Conservation (phyloP, 2,888 invertebrate genomes). For the Lepeophtheirus nordmannii region DNA sequence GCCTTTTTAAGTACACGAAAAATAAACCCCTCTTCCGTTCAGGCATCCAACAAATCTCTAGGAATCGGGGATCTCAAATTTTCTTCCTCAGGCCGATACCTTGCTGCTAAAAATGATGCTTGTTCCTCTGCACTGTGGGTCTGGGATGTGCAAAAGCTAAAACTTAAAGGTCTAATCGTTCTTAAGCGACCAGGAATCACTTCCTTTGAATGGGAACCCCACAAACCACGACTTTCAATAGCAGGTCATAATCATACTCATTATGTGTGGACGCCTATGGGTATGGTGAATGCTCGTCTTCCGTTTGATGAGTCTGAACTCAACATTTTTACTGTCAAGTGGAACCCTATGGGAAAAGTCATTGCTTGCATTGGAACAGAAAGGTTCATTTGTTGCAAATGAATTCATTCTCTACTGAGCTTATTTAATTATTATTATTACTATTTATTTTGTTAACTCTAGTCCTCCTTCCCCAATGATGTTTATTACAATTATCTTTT, state of each 20-base stretch:
- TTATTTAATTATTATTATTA: neutral
- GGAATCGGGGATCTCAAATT: neutral
- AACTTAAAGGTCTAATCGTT: neutral
- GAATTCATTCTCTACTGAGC: neutral
- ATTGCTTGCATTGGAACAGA: neutral
- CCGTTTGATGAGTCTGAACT: neutral
- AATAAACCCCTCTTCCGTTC: neutral
- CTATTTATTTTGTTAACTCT: neutral
- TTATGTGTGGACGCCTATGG: conserved; percentile 4
- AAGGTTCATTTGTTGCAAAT: conserved; percentile 11
- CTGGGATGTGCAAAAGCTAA: neutral
- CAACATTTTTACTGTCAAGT: neutral
- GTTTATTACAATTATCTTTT: no score
- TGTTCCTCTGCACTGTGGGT: neutral
- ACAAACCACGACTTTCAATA: neutral
- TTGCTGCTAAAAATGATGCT: neutral
- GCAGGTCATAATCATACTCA: neutral
- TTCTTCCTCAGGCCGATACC: conserved; percentile 4
- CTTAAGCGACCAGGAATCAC: neutral
- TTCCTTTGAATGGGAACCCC: neutral
- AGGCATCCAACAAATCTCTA: neutral
- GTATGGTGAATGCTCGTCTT: conserved; percentile 9
- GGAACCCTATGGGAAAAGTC: conserved; percentile 15
- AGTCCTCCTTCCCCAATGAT: neutral
- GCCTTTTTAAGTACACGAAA: neutral